A percentile compares a stretch with the other conserved stretches of the same genome.
Evolutionary conservation across 2,113 vertebrate species (phyloP).

Genomic region (Phaethornis superciliosus): DNA sequence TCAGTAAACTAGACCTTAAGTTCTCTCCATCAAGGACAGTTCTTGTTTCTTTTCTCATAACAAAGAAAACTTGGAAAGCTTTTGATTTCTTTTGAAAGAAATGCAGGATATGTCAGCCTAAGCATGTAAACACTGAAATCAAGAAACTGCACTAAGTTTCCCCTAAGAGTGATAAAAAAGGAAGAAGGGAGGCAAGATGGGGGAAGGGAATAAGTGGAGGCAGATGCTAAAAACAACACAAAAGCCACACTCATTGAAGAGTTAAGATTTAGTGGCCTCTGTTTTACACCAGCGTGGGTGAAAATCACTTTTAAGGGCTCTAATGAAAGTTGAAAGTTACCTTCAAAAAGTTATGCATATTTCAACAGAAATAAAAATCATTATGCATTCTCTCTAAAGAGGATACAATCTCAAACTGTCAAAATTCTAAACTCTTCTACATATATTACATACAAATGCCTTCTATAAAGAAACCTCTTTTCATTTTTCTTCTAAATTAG

Average conservation of each 20-base stretch:
- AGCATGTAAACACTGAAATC: constrained; percentile 1
- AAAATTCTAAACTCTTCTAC: constrained; percentile 75
- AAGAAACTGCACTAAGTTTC: neutral
- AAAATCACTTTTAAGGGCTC: constrained; percentile 60
- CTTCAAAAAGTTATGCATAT: constrained; percentile 79
- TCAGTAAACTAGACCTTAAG: neutral
- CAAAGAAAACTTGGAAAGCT: constrained; percentile 8
- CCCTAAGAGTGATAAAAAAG: neutral
- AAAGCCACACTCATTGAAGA: constrained; percentile 2
- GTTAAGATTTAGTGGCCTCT: constrained; percentile 28
- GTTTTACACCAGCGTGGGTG: neutral
- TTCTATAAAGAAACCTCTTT: constrained; percentile 64
- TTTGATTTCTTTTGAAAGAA: constrained; percentile 7
- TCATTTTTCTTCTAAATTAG: constrained; percentile 77
- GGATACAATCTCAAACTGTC: constrained; percentile 77
- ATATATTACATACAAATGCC: constrained; percentile 77
- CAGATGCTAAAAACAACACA: neutral
- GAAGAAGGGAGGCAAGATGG: neutral
- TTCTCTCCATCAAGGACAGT: constrained; percentile 9
- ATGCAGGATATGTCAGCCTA: neutral
- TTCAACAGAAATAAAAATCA: constrained; percentile 81
- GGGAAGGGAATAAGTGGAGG: neutral
- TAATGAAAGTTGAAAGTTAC: constrained; percentile 81
- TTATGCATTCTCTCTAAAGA: constrained; percentile 79
- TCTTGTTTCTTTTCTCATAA: neutral